Percentiles rank a stretch among this genome's conserved stretches.
phyloP scores from a whole-genome alignment of 2,113 vertebrate species.

The Genyomyrus donnyi region DNA sequence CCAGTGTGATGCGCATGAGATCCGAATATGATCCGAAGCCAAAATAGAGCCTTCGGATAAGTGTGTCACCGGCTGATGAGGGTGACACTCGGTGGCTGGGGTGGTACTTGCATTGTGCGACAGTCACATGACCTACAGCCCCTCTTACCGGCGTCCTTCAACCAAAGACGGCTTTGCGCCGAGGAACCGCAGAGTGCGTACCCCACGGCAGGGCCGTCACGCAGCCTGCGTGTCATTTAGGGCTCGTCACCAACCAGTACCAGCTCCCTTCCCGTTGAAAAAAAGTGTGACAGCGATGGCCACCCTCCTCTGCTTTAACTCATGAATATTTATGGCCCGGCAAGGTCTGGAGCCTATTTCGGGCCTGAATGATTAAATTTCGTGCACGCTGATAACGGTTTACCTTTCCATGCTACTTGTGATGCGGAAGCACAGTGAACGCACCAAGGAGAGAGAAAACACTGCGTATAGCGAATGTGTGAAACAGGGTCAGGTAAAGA shows the following conservation, averaged over 20 bases:
- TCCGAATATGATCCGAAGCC: background rate
- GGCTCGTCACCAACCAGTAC: background rate
- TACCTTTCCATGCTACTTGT: slow-evolving; percentile 4
- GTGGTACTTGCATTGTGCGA: background rate
- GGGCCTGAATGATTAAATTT: background rate
- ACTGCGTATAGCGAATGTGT: background rate
- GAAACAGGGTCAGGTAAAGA: background rate
- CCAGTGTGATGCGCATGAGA: background rate
- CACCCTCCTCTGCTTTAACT: background rate
- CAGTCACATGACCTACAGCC: background rate
- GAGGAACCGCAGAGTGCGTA: background rate
- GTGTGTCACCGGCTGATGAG: background rate
- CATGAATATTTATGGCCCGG: background rate
- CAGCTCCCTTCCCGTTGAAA: background rate
- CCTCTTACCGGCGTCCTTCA: background rate
- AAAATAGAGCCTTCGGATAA: background rate
- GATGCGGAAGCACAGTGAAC: background rate
- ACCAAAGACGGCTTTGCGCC: background rate
- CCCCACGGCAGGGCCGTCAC: background rate
- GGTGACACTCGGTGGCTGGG: background rate
- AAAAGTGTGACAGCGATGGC: background rate
- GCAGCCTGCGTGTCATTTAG: background rate
- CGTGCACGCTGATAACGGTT: background rate
- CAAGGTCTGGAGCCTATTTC: background rate
- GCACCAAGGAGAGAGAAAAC: background rate